phyloP scores from a whole-genome alignment of 2,797 vertebrate genomes.

The Synanceia verrucosa region DNA sequence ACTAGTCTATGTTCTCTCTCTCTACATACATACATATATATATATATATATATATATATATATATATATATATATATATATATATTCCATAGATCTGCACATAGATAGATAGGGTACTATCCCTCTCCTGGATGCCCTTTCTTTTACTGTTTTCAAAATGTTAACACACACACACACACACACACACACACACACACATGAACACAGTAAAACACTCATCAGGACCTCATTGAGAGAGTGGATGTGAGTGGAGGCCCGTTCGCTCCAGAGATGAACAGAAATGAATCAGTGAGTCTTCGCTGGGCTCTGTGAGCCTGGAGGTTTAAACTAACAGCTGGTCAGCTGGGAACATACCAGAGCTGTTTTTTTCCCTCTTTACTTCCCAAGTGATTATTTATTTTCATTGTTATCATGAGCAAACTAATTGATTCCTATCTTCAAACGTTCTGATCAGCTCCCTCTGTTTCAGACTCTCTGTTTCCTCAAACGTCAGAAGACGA shows the following conservation, averaged over 20 bases:
- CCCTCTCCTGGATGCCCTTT: constrained; percentile 8
- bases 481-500: neutral
- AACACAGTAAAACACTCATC: neutral
- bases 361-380: neutral
- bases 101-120: constrained; percentile 13
- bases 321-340: neutral
- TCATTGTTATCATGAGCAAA: too few species aligned
- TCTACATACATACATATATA: too few species aligned
- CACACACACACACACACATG: too few species aligned
- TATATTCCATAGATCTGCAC: constrained; percentile 42
- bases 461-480: neutral
- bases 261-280: neutral
- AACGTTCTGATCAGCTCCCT: neutral
- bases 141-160: constrained; percentile 3
- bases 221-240: neutral
- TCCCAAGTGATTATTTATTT: neutral
- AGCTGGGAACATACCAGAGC: neutral
- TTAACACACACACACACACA: too few species aligned
- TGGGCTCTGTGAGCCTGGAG: too few species aligned
- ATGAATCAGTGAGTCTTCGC: too few species aligned
- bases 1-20: constrained; percentile 40
- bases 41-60: too few species aligned
- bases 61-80: too few species aligned
- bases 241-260: constrained; percentile 33
- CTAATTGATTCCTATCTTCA: too few species aligned